These are phyloP conservation scores for Argentina silus DNA, from an alignment of 2,797 vertebrate species.

Conservation along the genomic window DNA sequence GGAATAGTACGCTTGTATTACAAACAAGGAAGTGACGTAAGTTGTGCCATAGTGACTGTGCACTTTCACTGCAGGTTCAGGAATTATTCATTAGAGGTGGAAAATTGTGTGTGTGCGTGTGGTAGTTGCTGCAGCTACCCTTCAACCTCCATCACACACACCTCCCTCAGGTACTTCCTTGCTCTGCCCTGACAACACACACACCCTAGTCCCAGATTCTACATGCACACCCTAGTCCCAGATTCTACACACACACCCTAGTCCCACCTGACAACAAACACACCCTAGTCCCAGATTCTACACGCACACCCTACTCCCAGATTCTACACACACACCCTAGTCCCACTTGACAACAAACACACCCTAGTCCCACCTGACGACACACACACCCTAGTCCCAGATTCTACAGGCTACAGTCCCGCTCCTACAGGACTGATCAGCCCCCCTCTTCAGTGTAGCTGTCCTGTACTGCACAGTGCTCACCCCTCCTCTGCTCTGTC, in stretches of 20 bases:
- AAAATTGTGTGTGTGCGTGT: background rate
- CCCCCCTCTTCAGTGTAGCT: no score
- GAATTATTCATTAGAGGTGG: slow-evolving; percentile 49
- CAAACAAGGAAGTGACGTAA: background rate
- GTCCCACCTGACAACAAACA: background rate
- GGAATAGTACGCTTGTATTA: no score
- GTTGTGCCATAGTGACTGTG: slow-evolving; percentile 31
- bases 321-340: no score
- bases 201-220: no score
- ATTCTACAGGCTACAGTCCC: background rate
- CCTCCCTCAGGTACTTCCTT: background rate
- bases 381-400: slow-evolving; percentile 5
- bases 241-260: background rate
- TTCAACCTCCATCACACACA: background rate
- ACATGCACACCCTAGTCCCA: no score
- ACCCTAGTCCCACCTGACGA: background rate
- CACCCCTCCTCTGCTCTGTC: background rate
- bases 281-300: slow-evolving; percentile 7
- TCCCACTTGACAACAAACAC: background rate
- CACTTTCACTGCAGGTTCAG: slow-evolving; percentile 47
- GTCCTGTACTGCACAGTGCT: background rate
- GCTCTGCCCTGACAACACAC: background rate
- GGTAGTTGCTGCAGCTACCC: background rate
- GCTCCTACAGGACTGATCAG: background rate
- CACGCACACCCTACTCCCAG: background rate